Evolutionary conservation across 2,888 invertebrate genomes (phyloP).

Genomic region (Cremastinae sp.): DNA sequence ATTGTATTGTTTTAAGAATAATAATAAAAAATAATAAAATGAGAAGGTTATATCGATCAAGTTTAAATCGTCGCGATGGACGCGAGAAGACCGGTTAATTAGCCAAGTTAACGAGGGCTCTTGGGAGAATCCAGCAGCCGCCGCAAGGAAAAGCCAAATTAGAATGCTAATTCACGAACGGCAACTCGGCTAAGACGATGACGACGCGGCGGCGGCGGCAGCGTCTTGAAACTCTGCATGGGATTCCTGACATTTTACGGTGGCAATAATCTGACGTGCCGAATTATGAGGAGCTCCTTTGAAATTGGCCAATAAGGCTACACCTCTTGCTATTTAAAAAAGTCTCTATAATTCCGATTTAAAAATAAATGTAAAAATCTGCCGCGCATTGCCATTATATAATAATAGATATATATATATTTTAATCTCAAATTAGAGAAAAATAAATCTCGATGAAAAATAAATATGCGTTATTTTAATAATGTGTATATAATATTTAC

Average conservation of each 20-base stretch:
- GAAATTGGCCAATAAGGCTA: constrained; percentile 30
- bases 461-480: too few species aligned
- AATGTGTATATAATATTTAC: too few species aligned
- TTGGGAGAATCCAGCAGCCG: constrained; percentile 41
- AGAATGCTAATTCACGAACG: constrained; percentile 76
- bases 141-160: constrained; percentile 69
- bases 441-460: too few species aligned
- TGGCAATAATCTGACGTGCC: constrained; percentile 52
- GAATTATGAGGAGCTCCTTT: constrained; percentile 19
- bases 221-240: constrained; percentile 59
- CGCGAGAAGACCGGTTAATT: constrained; percentile 72
- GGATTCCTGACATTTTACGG: constrained; percentile 66
- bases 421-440: too few species aligned
- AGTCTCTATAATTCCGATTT: constrained; percentile 21
- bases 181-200: constrained; percentile 54
- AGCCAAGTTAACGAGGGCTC: constrained; percentile 75
- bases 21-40: constrained; percentile 34
- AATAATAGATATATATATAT: too few species aligned
- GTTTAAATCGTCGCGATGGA: constrained; percentile 49
- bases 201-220: too few species aligned
- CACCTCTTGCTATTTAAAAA: constrained; percentile 33
- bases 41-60: constrained; percentile 28
- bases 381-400: too few species aligned
- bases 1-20: too few species aligned
- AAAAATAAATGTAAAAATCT: constrained; percentile 6